Evolutionary conservation across 1,140 invertebrate species (phyloP), one percentile per base, ranked within the genome.

Genomic region (Camponotus vicinus): DNA sequence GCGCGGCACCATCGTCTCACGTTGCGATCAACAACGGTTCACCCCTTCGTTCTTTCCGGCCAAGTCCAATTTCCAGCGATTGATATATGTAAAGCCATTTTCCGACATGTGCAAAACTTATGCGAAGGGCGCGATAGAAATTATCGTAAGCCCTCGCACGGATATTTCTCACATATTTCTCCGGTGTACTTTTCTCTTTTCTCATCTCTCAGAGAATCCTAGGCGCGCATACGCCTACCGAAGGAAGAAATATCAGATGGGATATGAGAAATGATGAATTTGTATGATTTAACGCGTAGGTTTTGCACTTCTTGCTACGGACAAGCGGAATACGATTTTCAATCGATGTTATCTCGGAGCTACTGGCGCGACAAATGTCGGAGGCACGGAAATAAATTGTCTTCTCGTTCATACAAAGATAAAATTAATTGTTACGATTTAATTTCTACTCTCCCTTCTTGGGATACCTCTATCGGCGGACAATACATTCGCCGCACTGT

Each of bases 21-120:
- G 3, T n/a, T 37, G 32, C 45, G 32, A 79, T 86, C 42, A 69
- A 11, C 40, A 32, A 32, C 9, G 32, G 8, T 64, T 52, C 71
- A 27, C 0, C 85, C 85, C 89, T 79, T 64, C 42, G 1, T 8
- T 45, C 42, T 4, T 13, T 11, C 49, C 49, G 2, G 7, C 6
- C 49, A 15, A 52, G 80, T 88, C 88, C 82, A 90, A 88, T 90
- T 85, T 73, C 66, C 15, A 69, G 45, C 5, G 32, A n/a, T 75
- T 90, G 89, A 90, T 90, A 82, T 88, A 90, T 90, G 88, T 90
- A 90, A 90, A 86, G 77, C 86, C 76, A 88, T 89, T 89, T 80
- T 87, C 52, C 61, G 79, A 77, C 21, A 37, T 21, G 67, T 69
- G 73, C 61, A 63, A 80, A 85, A 45, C 73, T 61, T 71, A 52